Evolutionary conservation across 2,113 vertebrate species (phyloP).

Genomic region (Clarias magur): DNA sequence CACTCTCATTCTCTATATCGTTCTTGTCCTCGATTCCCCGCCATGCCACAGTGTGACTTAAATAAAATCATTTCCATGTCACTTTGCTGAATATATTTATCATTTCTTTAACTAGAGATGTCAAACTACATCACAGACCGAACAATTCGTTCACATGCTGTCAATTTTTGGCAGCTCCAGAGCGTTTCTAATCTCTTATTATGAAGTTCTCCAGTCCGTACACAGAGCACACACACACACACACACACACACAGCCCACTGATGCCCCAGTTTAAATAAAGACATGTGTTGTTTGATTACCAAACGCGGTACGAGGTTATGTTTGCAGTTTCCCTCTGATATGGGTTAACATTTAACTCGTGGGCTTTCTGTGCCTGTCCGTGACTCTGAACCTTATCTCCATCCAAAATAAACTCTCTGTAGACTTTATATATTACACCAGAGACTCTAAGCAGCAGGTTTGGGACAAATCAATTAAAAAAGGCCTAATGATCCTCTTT

Average conservation of each 20-base stretch:
- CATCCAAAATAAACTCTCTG: not conserved
- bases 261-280: not conserved
- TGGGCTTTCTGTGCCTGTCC: not conserved
- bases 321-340: not conserved
- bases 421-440: not conserved
- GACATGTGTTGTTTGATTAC: not conserved
- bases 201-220: not conserved
- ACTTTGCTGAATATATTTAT: not conserved
- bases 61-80: not conserved
- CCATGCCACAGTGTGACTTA: too few species aligned
- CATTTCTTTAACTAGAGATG: not conserved
- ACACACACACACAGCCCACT: not conserved
- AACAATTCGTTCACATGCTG: too few species aligned
- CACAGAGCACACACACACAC: not conserved
- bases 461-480: not conserved
- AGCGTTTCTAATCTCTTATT: not conserved
- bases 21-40: too few species aligned
- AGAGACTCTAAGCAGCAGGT: not conserved
- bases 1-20: too few species aligned
- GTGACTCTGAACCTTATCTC: not conserved
- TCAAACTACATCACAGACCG: too few species aligned
- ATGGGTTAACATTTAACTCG: constrained; percentile 15
- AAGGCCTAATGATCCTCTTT: not conserved
- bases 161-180: not conserved
- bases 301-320: constrained; percentile 5